Conservation (phyloP, 2,113 vertebrate species). For the Nicator chloris region DNA sequence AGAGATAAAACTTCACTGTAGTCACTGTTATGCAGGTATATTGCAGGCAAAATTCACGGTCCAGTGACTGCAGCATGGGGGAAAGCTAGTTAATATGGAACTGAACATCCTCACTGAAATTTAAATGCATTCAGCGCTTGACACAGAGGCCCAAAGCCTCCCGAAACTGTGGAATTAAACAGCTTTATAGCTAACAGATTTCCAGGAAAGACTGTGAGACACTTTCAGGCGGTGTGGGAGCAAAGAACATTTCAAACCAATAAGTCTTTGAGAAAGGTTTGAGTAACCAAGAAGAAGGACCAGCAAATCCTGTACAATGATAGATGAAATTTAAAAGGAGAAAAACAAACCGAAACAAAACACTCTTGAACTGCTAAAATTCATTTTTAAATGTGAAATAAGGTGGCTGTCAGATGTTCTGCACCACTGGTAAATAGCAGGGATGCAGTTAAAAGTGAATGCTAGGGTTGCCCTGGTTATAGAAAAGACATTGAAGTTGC, state of each 20-base stretch:
- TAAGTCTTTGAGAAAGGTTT: neutral
- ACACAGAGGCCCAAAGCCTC: neutral
- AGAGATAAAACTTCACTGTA: neutral
- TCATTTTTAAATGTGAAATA: neutral
- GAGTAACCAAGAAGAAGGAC: neutral
- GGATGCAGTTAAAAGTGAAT: neutral
- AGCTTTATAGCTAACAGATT: neutral
- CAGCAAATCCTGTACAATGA: neutral
- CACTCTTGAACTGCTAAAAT: neutral
- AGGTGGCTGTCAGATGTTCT: neutral
- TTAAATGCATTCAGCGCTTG: neutral
- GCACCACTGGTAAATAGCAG: neutral
- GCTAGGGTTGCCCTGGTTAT: neutral
- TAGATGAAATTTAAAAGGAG: neutral
- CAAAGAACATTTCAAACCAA: neutral
- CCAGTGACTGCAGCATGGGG: rapidly evolving
- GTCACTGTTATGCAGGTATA: neutral
- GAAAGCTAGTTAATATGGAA: neutral
- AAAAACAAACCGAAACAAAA: neutral
- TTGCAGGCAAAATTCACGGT: neutral
- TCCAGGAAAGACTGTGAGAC: neutral
- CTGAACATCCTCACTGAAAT: neutral
- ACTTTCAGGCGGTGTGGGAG: neutral
- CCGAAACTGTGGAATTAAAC: neutral
- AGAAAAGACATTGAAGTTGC: neutral